Conservation (phyloP, 2,888 invertebrate species). For the Eremobia ochroleuca region DNA sequence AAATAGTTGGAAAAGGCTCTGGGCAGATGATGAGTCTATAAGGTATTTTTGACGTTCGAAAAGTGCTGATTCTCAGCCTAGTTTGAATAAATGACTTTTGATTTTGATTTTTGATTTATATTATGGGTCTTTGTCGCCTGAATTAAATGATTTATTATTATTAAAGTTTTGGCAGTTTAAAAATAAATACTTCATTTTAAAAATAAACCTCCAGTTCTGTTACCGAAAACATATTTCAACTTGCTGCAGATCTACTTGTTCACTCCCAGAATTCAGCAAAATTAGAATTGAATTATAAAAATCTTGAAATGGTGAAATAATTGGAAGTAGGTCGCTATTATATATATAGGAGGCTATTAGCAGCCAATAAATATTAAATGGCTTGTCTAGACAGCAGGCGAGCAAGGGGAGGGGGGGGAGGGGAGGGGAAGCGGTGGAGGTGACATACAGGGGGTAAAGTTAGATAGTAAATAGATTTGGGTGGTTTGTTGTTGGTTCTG, state of each 20-base stretch:
- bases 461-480: not conserved
- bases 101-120: too few relatives aligned
- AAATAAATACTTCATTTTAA: too few relatives aligned
- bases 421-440: not conserved
- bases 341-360: too few relatives aligned
- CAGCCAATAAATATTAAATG: constrained; percentile 65
- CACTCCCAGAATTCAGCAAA: not conserved
- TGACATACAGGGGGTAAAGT: not conserved
- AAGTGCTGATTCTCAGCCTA: too few relatives aligned
- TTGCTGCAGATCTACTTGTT: not conserved
- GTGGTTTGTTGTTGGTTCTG: not conserved
- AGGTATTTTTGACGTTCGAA: too few relatives aligned
- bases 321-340: constrained; percentile 41
- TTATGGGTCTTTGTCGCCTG: not conserved
- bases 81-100: too few relatives aligned
- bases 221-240: not conserved
- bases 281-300: constrained; percentile 4
- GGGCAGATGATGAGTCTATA: not conserved
- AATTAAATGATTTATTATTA: not conserved
- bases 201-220: not conserved
- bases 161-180: not conserved
- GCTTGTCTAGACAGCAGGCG: constrained; percentile 61
- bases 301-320: not conserved
- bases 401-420: not conserved
- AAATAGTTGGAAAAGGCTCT: too few relatives aligned